These are phyloP conservation scores for Sesia apiformis DNA, from an alignment of 2,888 invertebrate genomes.

Conservation along the genomic window DNA sequence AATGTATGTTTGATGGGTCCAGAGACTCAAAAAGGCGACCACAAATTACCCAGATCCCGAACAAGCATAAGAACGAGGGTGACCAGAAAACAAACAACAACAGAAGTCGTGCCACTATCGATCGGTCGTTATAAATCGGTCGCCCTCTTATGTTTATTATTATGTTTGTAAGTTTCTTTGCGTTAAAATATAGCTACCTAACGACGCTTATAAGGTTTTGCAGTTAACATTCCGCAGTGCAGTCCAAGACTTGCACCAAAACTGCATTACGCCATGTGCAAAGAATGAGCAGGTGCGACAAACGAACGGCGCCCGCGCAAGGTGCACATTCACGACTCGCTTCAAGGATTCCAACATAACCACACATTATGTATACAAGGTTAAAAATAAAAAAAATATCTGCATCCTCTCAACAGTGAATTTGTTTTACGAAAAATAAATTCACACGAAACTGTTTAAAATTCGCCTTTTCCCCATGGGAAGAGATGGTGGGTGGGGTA, in stretches of 20 bases:
- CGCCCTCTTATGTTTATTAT: too few relatives aligned
- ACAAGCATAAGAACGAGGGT: too few relatives aligned
- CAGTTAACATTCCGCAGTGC: conserved; percentile 24
- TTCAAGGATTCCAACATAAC: conserved; percentile 26
- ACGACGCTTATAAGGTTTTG: conserved; percentile 23
- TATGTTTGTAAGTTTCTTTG: too few relatives aligned
- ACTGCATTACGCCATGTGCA: conserved; percentile 61
- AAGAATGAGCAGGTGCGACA: conserved; percentile 56
- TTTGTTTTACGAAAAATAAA: conserved; percentile 5
- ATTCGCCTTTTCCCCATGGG: too few relatives aligned
- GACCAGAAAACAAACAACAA: too few relatives aligned
- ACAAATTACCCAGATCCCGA: too few relatives aligned
- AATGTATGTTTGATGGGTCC: too few relatives aligned
- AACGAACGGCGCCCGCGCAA: conserved; percentile 36
- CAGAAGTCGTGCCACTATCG: too few relatives aligned
- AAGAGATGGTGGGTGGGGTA: too few relatives aligned
- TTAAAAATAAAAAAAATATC: conserved; percentile 6
- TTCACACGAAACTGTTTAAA: conserved; percentile 11
- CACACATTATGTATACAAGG: conserved; percentile 3
- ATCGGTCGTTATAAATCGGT: too few relatives aligned
- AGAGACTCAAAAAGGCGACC: too few relatives aligned
- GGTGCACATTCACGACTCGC: conserved; percentile 52
- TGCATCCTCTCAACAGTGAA: conserved; percentile 3
- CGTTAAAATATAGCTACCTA: neutral
- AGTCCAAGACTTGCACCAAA: conserved; percentile 45